Conservation (phyloP, 2,113 vertebrate species). For the Lipotes vexillifer region DNA sequence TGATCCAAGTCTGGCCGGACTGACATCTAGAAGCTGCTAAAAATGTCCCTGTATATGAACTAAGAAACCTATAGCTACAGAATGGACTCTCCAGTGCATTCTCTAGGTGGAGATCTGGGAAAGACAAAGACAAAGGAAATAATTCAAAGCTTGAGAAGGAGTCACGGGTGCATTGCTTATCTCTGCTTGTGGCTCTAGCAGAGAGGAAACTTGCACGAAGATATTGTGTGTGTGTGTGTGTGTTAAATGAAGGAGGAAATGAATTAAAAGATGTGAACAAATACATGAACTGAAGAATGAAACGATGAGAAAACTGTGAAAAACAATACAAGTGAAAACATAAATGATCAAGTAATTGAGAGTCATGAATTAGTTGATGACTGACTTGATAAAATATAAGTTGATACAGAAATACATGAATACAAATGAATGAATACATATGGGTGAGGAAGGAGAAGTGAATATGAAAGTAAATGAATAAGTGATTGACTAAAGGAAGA, state of each 20-base stretch:
- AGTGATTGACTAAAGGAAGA: neutral
- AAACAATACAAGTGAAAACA: neutral
- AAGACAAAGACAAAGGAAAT: neutral
- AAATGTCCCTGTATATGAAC: neutral
- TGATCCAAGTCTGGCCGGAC: neutral
- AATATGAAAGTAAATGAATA: neutral
- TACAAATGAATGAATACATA: neutral
- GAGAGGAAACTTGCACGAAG: neutral
- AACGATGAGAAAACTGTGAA: neutral
- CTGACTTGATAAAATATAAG: neutral
- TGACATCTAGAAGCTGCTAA: rapidly evolving
- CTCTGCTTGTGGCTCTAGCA: neutral
- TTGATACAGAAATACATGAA: neutral
- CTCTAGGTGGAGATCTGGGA: neutral
- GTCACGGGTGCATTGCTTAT: neutral
- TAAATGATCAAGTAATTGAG: neutral
- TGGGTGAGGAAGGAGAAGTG: neutral
- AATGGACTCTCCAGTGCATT: neutral
- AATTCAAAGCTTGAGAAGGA: neutral
- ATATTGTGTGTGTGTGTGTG: neutral
- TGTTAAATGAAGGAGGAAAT: neutral
- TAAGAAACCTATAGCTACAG: neutral
- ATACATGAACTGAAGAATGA: neutral
- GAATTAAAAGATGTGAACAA: neutral
- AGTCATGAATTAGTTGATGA: neutral